Percentiles rank a stretch among this genome's conserved stretches.
These are phyloP conservation scores for Saxicola maurus DNA, from an alignment of 2,797 vertebrate genomes.

Conservation along the genomic window DNA sequence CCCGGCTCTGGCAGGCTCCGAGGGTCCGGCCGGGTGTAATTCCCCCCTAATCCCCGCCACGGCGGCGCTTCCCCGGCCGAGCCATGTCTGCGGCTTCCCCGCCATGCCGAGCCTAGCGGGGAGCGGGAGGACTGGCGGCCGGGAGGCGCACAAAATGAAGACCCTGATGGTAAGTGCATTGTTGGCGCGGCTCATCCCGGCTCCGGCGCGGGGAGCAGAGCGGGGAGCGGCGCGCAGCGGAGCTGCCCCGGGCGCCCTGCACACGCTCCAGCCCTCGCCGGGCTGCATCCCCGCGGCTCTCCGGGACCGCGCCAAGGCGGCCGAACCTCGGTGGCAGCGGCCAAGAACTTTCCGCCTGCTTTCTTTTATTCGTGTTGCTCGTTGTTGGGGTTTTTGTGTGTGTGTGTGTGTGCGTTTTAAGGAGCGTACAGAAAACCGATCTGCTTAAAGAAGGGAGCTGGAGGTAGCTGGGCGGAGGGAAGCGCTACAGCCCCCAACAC, in stretches of 20 bases:
- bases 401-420: background rate
- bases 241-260: slow-evolving; percentile 17
- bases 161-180: slow-evolving; percentile 86
- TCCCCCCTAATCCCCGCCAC: slow-evolving; percentile 74
- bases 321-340: background rate
- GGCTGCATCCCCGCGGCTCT: background rate
- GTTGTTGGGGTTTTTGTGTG: background rate
- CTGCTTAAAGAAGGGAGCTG: background rate
- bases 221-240: background rate
- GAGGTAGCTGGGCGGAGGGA: background rate
- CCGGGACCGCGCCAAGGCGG: background rate
- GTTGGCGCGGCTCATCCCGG: slow-evolving; percentile 45
- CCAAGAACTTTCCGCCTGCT: slow-evolving; percentile 46
- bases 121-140: slow-evolving; percentile 73
- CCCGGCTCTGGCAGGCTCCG: slow-evolving; percentile 63
- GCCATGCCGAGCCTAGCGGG: slow-evolving; percentile 71
- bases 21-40: slow-evolving; percentile 77
- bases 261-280: background rate
- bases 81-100: slow-evolving; percentile 48
- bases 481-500: background rate
- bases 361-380: slow-evolving; percentile 38
- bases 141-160: slow-evolving; percentile 86
- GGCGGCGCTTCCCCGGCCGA: slow-evolving; percentile 57
- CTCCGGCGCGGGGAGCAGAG: background rate
- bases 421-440: background rate